Base-by-base conservation (phyloP, 2,797 vertebrate genomes). In the Oceanodroma leucorhoa region DNA sequence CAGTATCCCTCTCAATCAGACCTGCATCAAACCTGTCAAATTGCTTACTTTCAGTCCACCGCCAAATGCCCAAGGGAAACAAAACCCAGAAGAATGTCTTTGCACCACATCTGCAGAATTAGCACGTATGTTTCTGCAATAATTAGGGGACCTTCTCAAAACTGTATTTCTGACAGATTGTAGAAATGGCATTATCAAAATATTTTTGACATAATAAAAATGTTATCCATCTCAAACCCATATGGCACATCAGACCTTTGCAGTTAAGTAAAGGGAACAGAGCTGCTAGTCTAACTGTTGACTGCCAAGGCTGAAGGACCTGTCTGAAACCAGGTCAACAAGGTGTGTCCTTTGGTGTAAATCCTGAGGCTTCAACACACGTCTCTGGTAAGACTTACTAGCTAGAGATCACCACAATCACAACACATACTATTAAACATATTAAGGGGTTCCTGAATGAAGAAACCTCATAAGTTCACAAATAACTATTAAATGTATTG, bases 11-110 rank as follows among this genome's bases (percentile, higher is more conserved):
- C 65, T 94, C 87, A 91, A 75, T 94, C 85, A 96, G 83, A 88
- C 46, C 43, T 90, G 45, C 54, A 90, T 75, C 72, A 91, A 91
- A 88, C 65, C 65, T 96, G 93, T 91, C 87, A 96, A 83, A 71
- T 23, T 38, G 69, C n/a, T 86, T 54, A 67, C 53, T 94, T 91
- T 90, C 45, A 50, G 69, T 65, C 50, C 65, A 61, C 50, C 1
- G 3, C 30, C 57, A 83, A 91, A 92, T 38, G n/a, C 84, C 78
- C 60, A 48, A 61, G 93, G 83, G 82, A 91, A 75, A 86, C 32
- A 88, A 86, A 91, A 15, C 51, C 16, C 78, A 77, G 41, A 77
- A 66, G 46, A 89, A 82, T 17, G 5, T 53, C 60, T 70, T 83
- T 60, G 60, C 14, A 75, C 60, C 38, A 78, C 45, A 94, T 77